These are phyloP conservation scores for Cryptophagus acutangulus DNA, from an alignment of 2,888 invertebrate genomes.

Conservation along the genomic window DNA sequence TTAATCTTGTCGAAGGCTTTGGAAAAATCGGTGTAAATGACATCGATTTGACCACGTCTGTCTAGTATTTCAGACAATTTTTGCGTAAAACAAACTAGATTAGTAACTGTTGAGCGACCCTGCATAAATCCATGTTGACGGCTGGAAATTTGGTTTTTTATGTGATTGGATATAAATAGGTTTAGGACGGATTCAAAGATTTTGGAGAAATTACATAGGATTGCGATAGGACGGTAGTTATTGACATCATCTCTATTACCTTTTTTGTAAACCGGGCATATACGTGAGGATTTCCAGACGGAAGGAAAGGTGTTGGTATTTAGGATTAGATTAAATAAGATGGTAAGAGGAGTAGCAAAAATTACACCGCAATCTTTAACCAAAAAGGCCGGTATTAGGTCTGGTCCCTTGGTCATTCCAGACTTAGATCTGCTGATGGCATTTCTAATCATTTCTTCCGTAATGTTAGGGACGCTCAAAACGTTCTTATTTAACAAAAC, in stretches of 20 bases:
- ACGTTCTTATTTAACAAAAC: no score
- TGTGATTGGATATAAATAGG: constrained; percentile 2
- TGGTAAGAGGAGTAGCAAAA: constrained; percentile 40
- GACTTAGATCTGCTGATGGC: no score
- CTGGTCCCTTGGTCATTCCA: no score
- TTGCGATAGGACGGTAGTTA: constrained; percentile 13
- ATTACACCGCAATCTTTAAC: constrained; percentile 38
- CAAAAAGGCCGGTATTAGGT: not conserved
- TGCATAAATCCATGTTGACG: constrained; percentile 11
- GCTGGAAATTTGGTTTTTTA: constrained; percentile 8
- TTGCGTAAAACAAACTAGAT: constrained; percentile 9
- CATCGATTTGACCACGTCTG: constrained; percentile 5
- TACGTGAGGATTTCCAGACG: constrained; percentile 8
- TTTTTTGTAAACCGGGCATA: not conserved
- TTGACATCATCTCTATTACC: constrained; percentile 2
- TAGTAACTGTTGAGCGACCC: constrained; percentile 11
- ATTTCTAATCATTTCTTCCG: no score
- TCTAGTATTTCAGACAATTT: constrained; percentile 2
- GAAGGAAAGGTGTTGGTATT: constrained; percentile 3
- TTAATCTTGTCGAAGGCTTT: no score
- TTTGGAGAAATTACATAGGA: constrained; percentile 10
- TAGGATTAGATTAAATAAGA: constrained; percentile 5
- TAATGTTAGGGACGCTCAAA: no score
- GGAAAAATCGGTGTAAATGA: no score
- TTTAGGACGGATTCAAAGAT: constrained; percentile 7